Percentiles rank a stretch among this genome's conserved stretches.
These are phyloP conservation scores for Passer domesticus DNA, from an alignment of 2,113 vertebrate species.

Conservation along the genomic window DNA sequence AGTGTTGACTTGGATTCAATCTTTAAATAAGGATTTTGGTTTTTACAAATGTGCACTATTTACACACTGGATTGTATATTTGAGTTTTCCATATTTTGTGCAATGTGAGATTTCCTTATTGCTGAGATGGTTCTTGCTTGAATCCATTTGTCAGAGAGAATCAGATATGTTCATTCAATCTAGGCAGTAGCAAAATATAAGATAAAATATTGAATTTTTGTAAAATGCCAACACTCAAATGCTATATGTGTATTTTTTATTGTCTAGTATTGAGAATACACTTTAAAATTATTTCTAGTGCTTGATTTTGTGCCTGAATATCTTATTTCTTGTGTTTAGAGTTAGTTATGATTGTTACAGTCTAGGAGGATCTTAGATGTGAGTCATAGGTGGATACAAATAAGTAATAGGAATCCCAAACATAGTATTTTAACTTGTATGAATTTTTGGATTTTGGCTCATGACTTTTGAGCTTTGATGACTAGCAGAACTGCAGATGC, in stretches of 20 bases:
- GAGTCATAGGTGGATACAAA: background rate
- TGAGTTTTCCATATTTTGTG: background rate
- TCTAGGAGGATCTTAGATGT: background rate
- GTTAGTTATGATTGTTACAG: background rate
- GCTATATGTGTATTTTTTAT: background rate
- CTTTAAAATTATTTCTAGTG: background rate
- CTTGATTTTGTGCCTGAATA: background rate
- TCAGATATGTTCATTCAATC: background rate
- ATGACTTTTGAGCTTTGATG: background rate
- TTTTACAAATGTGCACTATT: background rate
- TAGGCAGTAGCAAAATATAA: background rate
- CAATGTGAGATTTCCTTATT: background rate
- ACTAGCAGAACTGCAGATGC: background rate
- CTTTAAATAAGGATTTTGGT: background rate
- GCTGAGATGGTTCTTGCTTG: background rate
- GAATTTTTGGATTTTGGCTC: background rate
- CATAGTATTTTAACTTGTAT: background rate
- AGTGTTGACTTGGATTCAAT: background rate
- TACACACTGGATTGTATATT: background rate
- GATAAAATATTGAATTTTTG: background rate
- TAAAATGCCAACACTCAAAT: background rate
- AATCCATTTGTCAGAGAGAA: background rate
- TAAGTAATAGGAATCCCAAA: background rate
- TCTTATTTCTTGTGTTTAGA: background rate
- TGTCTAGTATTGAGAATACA: background rate